phyloP scores from a whole-genome alignment of 2,888 invertebrate genomes.

The Megamerina dolium region DNA sequence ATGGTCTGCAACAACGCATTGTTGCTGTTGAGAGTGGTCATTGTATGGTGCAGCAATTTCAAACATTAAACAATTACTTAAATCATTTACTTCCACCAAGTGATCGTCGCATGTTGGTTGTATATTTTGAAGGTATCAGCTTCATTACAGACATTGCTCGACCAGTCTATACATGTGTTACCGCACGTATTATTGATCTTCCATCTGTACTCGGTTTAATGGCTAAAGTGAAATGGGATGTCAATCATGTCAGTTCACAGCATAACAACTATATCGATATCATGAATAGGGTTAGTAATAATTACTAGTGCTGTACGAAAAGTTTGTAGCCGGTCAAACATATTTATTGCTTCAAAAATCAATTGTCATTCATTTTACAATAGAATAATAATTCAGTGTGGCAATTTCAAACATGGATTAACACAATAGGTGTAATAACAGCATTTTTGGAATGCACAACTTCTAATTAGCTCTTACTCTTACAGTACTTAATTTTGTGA shows the following conservation, averaged over 20 bases:
- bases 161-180: conserved; percentile 83
- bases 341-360: too few relatives aligned
- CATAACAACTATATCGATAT: conserved; percentile 85
- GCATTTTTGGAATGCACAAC: too few relatives aligned
- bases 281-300: conserved; percentile 56
- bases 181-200: conserved; percentile 72
- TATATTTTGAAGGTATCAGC: conserved; percentile 53
- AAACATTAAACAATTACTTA: conserved; percentile 75
- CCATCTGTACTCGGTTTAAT: conserved; percentile 73
- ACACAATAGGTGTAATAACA: too few relatives aligned
- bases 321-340: not conserved
- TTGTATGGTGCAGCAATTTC: conserved; percentile 83
- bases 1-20: conserved; percentile 78
- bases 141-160: conserved; percentile 62
- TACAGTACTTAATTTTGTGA: too few relatives aligned
- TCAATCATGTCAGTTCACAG: conserved; percentile 90
- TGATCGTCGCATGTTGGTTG: conserved; percentile 61
- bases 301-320: not conserved
- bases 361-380: too few relatives aligned
- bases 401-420: too few relatives aligned
- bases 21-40: conserved; percentile 90
- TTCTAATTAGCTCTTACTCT: too few relatives aligned
- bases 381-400: too few relatives aligned
- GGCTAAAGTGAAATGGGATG: conserved; percentile 90
- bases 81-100: conserved; percentile 74